Evolutionary conservation across 2,797 vertebrate genomes (phyloP).

Genomic region (Tragopan temminckii): DNA sequence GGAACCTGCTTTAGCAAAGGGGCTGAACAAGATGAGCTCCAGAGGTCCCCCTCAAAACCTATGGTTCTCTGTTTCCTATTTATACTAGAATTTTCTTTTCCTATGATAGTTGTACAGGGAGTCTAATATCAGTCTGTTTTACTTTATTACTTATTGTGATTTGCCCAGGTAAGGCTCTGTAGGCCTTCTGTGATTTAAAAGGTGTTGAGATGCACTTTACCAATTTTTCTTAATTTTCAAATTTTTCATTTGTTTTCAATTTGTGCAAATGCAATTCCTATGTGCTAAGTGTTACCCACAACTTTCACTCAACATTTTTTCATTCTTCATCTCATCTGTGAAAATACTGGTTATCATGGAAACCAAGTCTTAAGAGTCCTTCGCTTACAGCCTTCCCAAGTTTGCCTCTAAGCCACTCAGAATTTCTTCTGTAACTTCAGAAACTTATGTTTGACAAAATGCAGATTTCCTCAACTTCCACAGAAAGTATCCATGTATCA

Average conservation of each 20-base stretch:
- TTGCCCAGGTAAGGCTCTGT: not conserved
- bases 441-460: not conserved
- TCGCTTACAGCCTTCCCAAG: not conserved
- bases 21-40: too few species aligned
- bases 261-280: not conserved
- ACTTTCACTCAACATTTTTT: not conserved
- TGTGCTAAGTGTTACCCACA: not conserved
- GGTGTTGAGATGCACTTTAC: not conserved
- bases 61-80: not conserved
- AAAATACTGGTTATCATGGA: not conserved
- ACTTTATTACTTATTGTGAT: rapidly evolving
- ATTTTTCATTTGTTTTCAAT: not conserved
- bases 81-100: not conserved
- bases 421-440: not conserved
- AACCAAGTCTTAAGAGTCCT: not conserved
- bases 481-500: not conserved
- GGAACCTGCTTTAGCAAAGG: too few species aligned
- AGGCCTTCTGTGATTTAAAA: not conserved
- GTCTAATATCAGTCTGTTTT: not conserved
- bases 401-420: not conserved
- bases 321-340: not conserved
- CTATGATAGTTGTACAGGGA: not conserved
- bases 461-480: not conserved
- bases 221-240: not conserved
- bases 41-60: too few species aligned